Evolutionary conservation across 2,797 vertebrate genomes (phyloP).

Genomic region (Eurystomus glaucurus): DNA sequence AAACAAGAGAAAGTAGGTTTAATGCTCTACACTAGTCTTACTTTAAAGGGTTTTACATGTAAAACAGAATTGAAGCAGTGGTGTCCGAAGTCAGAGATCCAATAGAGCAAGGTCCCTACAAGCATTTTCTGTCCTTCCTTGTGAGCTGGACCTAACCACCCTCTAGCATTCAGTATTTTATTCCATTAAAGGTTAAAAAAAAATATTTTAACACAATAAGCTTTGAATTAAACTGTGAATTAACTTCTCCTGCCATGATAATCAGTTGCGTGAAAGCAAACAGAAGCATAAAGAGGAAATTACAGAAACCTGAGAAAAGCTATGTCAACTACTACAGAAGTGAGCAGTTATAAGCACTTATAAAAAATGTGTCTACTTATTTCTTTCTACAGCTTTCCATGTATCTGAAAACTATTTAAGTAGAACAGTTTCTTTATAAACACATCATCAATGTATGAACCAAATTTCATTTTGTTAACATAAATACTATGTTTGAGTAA

Average conservation of each 20-base stretch:
- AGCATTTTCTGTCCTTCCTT: background rate
- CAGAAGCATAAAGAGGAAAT: background rate
- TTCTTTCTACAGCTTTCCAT: background rate
- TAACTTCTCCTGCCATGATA: background rate
- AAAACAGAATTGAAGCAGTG: background rate
- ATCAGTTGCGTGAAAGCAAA: background rate
- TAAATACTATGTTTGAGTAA: background rate
- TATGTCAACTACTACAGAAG: background rate
- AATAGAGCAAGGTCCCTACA: background rate
- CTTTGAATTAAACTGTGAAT: background rate
- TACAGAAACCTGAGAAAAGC: background rate
- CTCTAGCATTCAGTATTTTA: background rate
- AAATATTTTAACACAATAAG: background rate
- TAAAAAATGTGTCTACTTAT: background rate
- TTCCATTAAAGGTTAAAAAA: accelerated
- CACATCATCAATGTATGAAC: background rate
- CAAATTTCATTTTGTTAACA: background rate
- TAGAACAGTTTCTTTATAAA: background rate
- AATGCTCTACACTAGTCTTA: background rate
- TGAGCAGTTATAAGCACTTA: background rate
- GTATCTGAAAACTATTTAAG: background rate
- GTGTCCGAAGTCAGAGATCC: background rate
- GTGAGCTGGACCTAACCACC: background rate
- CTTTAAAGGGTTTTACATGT: background rate
- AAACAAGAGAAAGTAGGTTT: background rate